Conservation (phyloP, 2,888 invertebrate species). For the Drosophila stalkeri region DNA sequence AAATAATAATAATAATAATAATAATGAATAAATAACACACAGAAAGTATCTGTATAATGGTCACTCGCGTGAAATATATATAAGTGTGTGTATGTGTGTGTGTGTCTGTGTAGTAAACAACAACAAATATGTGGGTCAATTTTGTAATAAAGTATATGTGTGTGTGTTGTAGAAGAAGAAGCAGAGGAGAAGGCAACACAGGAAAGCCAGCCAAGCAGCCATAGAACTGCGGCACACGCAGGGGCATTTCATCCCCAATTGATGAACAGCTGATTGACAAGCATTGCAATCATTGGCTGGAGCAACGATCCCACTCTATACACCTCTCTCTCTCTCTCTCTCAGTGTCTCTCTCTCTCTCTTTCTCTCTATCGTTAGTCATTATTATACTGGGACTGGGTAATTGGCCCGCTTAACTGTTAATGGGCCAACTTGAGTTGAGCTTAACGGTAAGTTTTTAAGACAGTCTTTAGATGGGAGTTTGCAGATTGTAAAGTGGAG, state of each 20-base stretch:
- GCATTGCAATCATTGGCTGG: constrained; percentile 40
- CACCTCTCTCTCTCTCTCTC: neutral
- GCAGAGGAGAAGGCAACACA: neutral
- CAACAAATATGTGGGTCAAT: constrained; percentile 81
- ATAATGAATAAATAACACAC: constrained; percentile 77
- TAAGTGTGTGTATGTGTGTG: neutral
- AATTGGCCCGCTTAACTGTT: constrained; percentile 79
- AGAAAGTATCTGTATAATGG: constrained; percentile 41
- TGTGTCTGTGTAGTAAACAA: constrained; percentile 45
- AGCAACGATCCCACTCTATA: constrained; percentile 6
- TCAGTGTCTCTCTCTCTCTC: neutral
- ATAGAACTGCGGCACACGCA: constrained; percentile 59
- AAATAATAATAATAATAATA: constrained; percentile 72
- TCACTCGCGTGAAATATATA: constrained; percentile 45
- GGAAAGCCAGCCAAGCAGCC: constrained; percentile 37
- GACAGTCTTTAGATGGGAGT: constrained; percentile 21
- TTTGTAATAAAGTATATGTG: constrained; percentile 77
- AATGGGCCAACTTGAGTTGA: constrained; percentile 74
- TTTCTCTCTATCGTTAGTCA: constrained; percentile 36
- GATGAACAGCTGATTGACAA: constrained; percentile 56
- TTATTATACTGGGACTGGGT: constrained; percentile 64
- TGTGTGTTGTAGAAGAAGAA: constrained; percentile 3
- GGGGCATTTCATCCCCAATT: constrained; percentile 23
- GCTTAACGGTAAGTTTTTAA: constrained; percentile 69
- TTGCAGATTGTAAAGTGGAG: constrained; percentile 31